These are phyloP conservation scores for Plodia interpunctella DNA, from an alignment of 1,140 invertebrate genomes.

Conservation along the genomic window DNA sequence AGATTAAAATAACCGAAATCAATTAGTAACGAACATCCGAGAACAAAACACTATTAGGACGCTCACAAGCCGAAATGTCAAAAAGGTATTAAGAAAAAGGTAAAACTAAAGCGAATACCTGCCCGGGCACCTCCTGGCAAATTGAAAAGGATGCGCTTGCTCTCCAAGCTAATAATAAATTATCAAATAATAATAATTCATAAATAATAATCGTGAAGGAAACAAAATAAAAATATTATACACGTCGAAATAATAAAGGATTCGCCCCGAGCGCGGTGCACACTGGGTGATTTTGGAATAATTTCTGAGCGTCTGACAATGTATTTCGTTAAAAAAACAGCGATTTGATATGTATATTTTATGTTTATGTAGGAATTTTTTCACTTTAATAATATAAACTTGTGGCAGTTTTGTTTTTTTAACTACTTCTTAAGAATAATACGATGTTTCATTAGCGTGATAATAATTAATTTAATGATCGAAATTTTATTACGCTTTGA, in stretches of 20 bases:
- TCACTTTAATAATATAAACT: too few species aligned
- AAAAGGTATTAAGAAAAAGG: constrained; percentile 51
- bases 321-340: too few species aligned
- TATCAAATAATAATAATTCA: constrained; percentile 76
- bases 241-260: constrained; percentile 75
- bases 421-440: too few species aligned
- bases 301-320: too few species aligned
- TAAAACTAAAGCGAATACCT: constrained; percentile 45
- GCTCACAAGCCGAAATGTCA: constrained; percentile 51
- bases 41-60: constrained; percentile 61
- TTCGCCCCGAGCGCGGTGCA: constrained; percentile 40
- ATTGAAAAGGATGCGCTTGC: constrained; percentile 72
- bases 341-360: too few species aligned
- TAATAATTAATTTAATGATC: not conserved
- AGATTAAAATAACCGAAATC: constrained; percentile 61
- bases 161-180: constrained; percentile 69
- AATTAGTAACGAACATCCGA: constrained; percentile 47
- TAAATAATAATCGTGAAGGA: constrained; percentile 73
- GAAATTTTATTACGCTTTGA: not conserved
- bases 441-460: too few species aligned
- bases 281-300: constrained; percentile 23
- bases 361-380: too few species aligned
- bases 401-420: too few species aligned
- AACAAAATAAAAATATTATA: constrained; percentile 72
- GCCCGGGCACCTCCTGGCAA: constrained; percentile 62